Evolutionary conservation across 1,140 invertebrate genomes (phyloP), one percentile per base, ranked within the genome.

Genomic region (Sycophaga agraensis): DNA sequence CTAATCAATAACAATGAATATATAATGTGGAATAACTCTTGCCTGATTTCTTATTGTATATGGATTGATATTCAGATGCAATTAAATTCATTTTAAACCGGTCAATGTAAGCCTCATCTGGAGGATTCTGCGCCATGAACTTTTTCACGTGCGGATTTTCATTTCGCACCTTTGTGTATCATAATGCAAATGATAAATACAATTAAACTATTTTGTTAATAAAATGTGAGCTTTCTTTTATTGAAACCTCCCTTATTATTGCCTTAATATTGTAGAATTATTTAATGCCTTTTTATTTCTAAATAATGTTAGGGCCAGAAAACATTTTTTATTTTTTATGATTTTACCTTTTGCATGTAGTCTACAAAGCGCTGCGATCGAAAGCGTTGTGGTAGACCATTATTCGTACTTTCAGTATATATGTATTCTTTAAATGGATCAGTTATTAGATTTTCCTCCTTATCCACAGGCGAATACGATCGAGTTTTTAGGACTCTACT

Each of bases 371-470:
- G 51, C 46, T 74, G 70, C 11, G 48, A 65, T 42, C 61, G 67
- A 34, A 69, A 51, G 2, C 46, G 45, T 1, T 39, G 14, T 34
- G 68, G 43, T 17, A 75, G 7, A 6, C 5, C 46, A 0, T 51
- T 39, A 53, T 70, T 74, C 55, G 63, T 42, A 34, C 46, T 34
- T 19, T 39, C 35, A 5, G 69, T 70, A 35, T 70, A 64, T 6
- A 75, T 9, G 40, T 65, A 55, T 21, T 66, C 61, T 17, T 67
- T 68, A 19, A 65, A 75, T 0, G 71, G 48, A 7, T 65, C 71
- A 12, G 60, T 69, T 22, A 76, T 60, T 4, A 63, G 46, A 53
- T 72, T 72, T 5, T 55, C 26, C 0, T 66, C 53, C 22, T 21
- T 42, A 7, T 43, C 28, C 54, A 70, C 67, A n/a, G 48, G 28